Base-by-base conservation (phyloP, 2,888 invertebrate species). In the Aphidius colemani region DNA sequence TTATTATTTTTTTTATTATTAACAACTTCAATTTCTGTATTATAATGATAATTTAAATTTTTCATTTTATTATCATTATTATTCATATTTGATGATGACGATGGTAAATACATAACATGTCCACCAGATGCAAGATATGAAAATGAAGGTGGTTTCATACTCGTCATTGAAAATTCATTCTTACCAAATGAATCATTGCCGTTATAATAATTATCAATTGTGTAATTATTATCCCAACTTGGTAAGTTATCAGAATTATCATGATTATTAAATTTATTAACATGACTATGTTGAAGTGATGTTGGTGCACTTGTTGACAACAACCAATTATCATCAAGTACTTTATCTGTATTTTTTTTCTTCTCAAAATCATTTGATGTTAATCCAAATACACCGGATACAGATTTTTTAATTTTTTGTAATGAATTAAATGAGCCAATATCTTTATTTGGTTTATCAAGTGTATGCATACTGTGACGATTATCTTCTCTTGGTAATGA, bases 21-120 rank as follows among this genome's bases (percentile, higher is more conserved):
- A 10, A 60, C 66, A 2, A 64, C 61, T 7, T 70, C 71, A 8
- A 49, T 55, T 7, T 50, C 40, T 6, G 67, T 60, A 51, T 62
- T 71, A 8, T 71, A 30, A 30, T 30, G 62, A 11, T 70, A 71
- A 56, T 68, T 75, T 18, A 74, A 65, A 50, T 71, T 71, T 51
- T 75, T 75, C 2, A 70, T 69, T 51, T 71, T 70, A n/a, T 73
- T 70, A 10, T 69, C 71, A 40, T 71, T 72, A 10, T 74, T 71
- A 65, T 30, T 30, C 13, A 18, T 18, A 18, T 30, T 30, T 30
- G 30, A 5, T 40, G 83, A 81, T 64, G 83, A 81, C 63, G 85
- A 84, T 2, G 92, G 92, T 59, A 94, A 84, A 82, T 94, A 94
- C 90, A 94, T 93, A 40, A 93, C 88, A 78, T 92, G 89, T 0